phyloP scores from a whole-genome alignment of 2,888 invertebrate species.

The Eristalis arbustorum region DNA sequence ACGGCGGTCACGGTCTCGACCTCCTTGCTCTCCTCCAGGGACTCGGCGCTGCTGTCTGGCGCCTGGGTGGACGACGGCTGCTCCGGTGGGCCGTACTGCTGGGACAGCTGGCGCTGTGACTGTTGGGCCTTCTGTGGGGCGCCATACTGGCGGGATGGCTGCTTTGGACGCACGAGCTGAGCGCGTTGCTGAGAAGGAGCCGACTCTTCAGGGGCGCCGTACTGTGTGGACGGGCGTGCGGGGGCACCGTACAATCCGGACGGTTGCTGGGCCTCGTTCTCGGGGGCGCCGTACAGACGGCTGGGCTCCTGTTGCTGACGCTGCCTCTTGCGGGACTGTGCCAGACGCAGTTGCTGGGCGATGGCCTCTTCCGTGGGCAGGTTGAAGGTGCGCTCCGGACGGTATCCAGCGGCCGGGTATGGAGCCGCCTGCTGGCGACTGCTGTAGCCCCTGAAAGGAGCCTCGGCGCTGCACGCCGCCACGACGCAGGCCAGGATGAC shows the following conservation, averaged over 20 bases:
- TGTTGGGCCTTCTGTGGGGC: conserved; percentile 27
- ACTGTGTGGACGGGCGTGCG: conserved; percentile 9
- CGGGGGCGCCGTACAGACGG: conserved; percentile 49
- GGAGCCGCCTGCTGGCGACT: conserved; percentile 42
- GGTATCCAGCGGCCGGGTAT: conserved; percentile 57
- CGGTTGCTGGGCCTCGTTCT: conserved; percentile 44
- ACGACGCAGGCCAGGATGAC: conserved; percentile 42
- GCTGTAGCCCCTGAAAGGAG: conserved; percentile 54
- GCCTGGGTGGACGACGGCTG: conserved; percentile 11
- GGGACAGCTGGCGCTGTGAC: conserved; percentile 44
- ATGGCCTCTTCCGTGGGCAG: conserved; percentile 57
- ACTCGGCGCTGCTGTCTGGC: conserved; percentile 44
- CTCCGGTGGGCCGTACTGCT: conserved; percentile 51
- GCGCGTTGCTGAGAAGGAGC: conserved; percentile 30
- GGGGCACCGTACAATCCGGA: conserved; percentile 55
- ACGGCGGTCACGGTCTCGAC: conserved; percentile 49
- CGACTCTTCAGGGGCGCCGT: conserved; percentile 32
- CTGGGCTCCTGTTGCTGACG: conserved; percentile 33
- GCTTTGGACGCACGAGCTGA: conserved; percentile 39
- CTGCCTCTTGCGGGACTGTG: conserved; percentile 45
- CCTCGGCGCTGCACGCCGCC: conserved; percentile 37
- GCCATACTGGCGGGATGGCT: conserved; percentile 27
- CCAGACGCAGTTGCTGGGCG: conserved; percentile 53
- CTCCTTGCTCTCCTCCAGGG: conserved; percentile 55
- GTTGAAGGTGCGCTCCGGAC: conserved; percentile 48